phyloP scores from a whole-genome alignment of 2,113 vertebrate genomes.

The Telmatochromis sp. region DNA sequence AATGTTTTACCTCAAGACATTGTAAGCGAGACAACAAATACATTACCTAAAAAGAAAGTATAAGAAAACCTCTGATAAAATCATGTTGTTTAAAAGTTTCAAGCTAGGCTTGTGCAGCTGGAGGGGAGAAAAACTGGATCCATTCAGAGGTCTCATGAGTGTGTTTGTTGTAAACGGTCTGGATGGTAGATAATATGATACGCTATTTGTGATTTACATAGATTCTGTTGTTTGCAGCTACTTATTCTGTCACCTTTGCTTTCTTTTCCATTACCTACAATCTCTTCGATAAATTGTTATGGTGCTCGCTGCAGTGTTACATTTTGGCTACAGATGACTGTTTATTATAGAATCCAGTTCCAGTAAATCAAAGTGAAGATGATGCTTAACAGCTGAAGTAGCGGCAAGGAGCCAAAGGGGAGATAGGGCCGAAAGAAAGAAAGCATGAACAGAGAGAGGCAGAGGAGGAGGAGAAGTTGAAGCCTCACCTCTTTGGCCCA shows the following conservation, averaged over 20 bases:
- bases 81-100: neutral
- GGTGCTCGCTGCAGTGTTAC: neutral
- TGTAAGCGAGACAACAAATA: neutral
- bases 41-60: neutral
- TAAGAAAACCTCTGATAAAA: neutral
- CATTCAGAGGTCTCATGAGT: neutral
- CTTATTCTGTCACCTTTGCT: neutral
- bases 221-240: neutral
- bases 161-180: neutral
- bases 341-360: neutral
- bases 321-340: neutral
- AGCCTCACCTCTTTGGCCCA: neutral
- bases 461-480: neutral
- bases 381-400: neutral
- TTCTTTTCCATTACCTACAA: neutral
- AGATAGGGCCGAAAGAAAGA: neutral
- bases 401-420: neutral
- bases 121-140: neutral
- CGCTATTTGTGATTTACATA: neutral
- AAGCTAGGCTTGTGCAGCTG: neutral
- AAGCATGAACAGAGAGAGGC: neutral
- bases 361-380: neutral
- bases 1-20: neutral
- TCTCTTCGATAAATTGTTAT: neutral
- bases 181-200: neutral